Evolutionary conservation across 2,113 vertebrate species (phyloP), one percentile per base, ranked within the genome.

Genomic region (Centropus unirufus): DNA sequence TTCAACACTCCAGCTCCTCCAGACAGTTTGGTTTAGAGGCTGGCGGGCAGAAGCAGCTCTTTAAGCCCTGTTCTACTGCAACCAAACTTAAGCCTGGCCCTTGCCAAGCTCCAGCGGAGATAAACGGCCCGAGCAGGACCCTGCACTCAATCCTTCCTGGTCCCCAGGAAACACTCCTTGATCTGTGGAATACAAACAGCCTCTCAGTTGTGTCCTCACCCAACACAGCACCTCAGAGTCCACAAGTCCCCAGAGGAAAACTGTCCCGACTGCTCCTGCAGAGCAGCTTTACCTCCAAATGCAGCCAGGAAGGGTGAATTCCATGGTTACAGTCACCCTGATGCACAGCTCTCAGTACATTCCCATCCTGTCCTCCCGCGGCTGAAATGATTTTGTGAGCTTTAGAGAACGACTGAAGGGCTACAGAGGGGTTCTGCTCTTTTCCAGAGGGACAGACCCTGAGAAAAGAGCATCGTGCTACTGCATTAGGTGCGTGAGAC

Each of bases 191-290:
- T 20, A 61, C 30, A 4, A 20, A 20, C 14, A 75, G n/a, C 15
- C 62, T 40, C 55, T 6, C 7, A 12, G 64, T n/a, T 22, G n/a
- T 36, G 22, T 36, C 8, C 40, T 58, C 26, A 6, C 26, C 10
- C 51, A 51, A 11, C 30, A 15, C 27, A 57, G n/a, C 52, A 7
- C 51, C 81, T 39, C 36, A 2, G 1, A 78, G 36, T 58, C 22
- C 2, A 1, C 5, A 3, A 2, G 4, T 58, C 30, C 47, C 57
- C n/a, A 11, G 29, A 29, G 49, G 21, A 44, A 55, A 77, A 32
- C 26, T 0, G 0, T 10, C 64, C 72, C 40, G 11, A 8, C 24
- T 3, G 1, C 11, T 57, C 26, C 57, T 2, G 1, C n/a, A 8
- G 84, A 63, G 75, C 26, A 3, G 42, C 36, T 72, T 32, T 9